These are phyloP conservation scores for Boloria selene DNA, from an alignment of 2,888 invertebrate species.

Conservation along the genomic window DNA sequence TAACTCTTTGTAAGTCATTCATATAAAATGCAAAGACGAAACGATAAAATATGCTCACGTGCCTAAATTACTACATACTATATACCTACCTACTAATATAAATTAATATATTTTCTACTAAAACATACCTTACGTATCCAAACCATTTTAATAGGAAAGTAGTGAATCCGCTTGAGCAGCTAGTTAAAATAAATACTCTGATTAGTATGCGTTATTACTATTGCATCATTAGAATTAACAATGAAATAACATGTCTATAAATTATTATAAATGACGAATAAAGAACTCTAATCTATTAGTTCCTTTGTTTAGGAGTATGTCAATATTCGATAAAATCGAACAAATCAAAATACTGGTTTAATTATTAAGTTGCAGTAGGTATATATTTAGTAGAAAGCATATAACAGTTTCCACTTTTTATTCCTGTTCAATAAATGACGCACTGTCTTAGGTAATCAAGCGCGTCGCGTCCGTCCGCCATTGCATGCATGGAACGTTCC, in stretches of 20 bases:
- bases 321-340: no score
- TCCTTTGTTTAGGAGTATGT: no score
- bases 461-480: constrained; percentile 27
- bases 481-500: constrained; percentile 32
- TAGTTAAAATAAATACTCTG: constrained; percentile 46
- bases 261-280: not conserved
- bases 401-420: no score
- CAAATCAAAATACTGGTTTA: no score
- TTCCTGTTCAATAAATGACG: constrained; percentile 10
- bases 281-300: no score
- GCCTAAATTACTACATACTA: not conserved
- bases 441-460: constrained; percentile 17
- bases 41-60: not conserved
- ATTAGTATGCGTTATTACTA: constrained; percentile 9
- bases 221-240: not conserved
- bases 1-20: not conserved
- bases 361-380: no score
- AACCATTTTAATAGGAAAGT: constrained; percentile 57
- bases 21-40: not conserved
- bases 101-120: constrained; percentile 15
- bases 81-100: not conserved
- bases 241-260: not conserved
- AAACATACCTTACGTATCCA: constrained; percentile 62
- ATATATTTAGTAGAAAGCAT: no score
- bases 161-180: constrained; percentile 60